Conservation (phyloP, 2,113 vertebrate genomes). For the Noturus placidus region DNA sequence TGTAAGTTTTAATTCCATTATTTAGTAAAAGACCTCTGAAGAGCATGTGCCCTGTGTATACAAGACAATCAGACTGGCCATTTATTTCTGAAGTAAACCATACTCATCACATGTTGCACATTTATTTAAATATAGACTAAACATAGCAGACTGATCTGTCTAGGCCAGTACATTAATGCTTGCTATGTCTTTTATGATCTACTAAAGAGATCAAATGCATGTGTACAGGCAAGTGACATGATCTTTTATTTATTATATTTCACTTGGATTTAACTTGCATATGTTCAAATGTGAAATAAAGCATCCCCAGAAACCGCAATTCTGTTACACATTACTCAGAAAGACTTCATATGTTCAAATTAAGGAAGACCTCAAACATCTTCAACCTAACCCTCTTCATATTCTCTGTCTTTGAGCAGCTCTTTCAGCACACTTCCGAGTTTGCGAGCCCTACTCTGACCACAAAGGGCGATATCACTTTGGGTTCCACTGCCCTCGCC, state of each 20-base stretch:
- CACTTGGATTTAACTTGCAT: neutral
- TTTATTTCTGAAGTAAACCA: slow-evolving; percentile 18
- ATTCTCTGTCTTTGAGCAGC: slow-evolving; percentile 27
- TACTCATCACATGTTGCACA: neutral
- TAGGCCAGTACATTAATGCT: neutral
- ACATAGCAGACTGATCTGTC: neutral
- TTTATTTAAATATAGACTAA: neutral
- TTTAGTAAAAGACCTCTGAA: slow-evolving; percentile 20
- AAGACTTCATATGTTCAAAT: neutral
- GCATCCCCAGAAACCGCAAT: neutral
- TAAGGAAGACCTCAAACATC: neutral
- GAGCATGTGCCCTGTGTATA: neutral
- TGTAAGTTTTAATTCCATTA: slow-evolving; percentile 13
- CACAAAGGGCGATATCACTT: slow-evolving; percentile 96
- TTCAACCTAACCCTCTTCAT: neutral
- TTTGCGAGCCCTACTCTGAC: slow-evolving; percentile 96
- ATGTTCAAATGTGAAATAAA: neutral
- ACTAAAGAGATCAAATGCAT: neutral
- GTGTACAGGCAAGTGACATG: neutral
- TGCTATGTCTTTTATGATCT: neutral
- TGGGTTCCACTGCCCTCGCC: slow-evolving; percentile 96
- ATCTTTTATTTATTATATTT: neutral
- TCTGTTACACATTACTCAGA: neutral
- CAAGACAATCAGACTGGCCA: neutral
- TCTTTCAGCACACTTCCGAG: slow-evolving; percentile 82